Percentiles rank a stretch among this genome's conserved stretches.
phyloP scores from a whole-genome alignment of 2,113 vertebrate genomes.

The Misgurnus mizolepis region DNA sequence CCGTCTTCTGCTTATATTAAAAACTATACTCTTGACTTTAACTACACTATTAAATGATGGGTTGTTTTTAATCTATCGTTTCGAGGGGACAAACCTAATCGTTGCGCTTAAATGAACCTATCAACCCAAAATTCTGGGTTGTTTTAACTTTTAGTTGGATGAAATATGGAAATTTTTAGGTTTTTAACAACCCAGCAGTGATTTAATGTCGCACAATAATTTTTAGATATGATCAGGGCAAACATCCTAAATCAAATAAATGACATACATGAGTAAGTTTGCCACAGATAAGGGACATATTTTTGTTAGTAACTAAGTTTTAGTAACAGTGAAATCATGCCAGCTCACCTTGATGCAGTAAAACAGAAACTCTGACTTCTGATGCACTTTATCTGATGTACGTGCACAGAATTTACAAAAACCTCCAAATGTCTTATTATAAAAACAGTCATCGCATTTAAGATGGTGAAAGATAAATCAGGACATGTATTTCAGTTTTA shows the following conservation, averaged over 20 bases:
- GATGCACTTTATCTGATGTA: conserved; percentile 47
- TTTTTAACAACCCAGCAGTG: too few relatives aligned
- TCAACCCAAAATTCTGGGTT: too few relatives aligned
- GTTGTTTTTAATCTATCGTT: too few relatives aligned
- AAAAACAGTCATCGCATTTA: conserved; percentile 45
- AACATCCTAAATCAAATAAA: not conserved
- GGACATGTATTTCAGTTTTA: conserved; percentile 46
- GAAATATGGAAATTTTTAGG: too few relatives aligned
- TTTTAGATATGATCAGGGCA: conserved; percentile 2
- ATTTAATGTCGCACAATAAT: not conserved
- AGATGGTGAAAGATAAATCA: conserved; percentile 52
- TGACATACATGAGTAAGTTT: not conserved
- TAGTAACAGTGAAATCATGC: not conserved
- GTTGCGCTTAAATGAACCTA: too few relatives aligned
- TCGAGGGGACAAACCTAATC: too few relatives aligned
- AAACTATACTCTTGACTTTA: too few relatives aligned
- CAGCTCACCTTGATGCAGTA: not conserved
- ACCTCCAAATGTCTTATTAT: conserved; percentile 47
- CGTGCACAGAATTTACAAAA: conserved; percentile 49
- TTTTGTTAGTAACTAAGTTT: not conserved
- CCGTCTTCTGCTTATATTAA: too few relatives aligned
- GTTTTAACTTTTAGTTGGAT: too few relatives aligned
- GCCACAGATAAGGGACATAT: not conserved
- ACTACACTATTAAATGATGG: not conserved
- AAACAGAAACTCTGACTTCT: conserved; percentile 45